Evolutionary conservation across 2,113 vertebrate species (phyloP), one percentile per base, ranked within the genome.

Genomic region (Chionis minor): DNA sequence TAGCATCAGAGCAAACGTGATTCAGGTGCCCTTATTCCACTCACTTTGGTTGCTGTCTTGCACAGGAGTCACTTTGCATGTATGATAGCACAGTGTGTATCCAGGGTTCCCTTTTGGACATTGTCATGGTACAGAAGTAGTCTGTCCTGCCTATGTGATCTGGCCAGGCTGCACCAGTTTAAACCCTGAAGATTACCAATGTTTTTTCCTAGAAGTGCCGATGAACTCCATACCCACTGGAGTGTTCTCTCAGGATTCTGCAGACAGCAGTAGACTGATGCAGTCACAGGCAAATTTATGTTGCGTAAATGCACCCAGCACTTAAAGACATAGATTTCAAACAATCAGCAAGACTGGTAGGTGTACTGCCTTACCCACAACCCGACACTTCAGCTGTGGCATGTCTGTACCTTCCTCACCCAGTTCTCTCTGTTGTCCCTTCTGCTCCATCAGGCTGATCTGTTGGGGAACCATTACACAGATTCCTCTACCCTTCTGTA

Each of bases 281-380:
- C 8, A 52, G 12, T n/a, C 9, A 4, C 8, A 11, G n/a, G 23
- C 44, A 72, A 84, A 84, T 24, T 77, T 61, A 11, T 38, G 8
- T 40, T 44, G 30, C 52, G 22, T 71, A 56, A 56, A 84, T 38
- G 30, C 32, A 55, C 13, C 15, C 5, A 40, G 59, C 19, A 55
- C 28, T 59, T 40, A 42, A 63, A 87, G 69, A 28, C 23, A 6
- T 9, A 9, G 16, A 61, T 56, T 66, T 82, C 18, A 79, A 74
- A 30, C 0, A 0, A 8, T 40, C 16, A 16, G 44, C 35, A 67
- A 65, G 69, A 27, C 7, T 16, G 14, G 16, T 65, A 12, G 9
- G 4, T 38, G 27, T 63, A 11, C 23, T 54, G 30, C n/a, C 10
- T 44, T 47, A 44, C 8, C n/a, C 40, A 52, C 8, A 16, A 66